Evolutionary conservation across 1,140 invertebrate species (phyloP), one percentile per base, ranked within the genome.

Genomic region (Ectropis grisescens): DNA sequence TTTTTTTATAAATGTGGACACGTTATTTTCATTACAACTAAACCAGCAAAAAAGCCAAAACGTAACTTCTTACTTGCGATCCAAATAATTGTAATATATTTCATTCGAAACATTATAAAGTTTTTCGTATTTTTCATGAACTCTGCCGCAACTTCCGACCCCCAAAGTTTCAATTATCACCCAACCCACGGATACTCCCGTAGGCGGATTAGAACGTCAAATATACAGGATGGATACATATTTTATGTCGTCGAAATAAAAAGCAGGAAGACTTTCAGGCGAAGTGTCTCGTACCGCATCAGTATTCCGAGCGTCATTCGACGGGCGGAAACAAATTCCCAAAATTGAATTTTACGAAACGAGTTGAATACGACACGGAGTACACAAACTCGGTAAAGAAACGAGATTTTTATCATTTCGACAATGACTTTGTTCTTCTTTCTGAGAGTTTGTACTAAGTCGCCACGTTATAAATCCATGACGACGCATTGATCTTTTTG

Each of bases 341-440:
- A 78, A 80, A 80, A 80, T 80, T 80, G 75, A 80, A 80, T 80
- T 80, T 78, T 78, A 69, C 46, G 75, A 75, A 80, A 80, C 75
- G 71, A 80, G 70, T 80, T 72, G 71, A 75, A 75, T 75, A 71
- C 71, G 68, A 80, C 75, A 69, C 64, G 56, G 62, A 54, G 65
- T 76, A 75, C 57, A 70, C 58, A 72, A 75, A 79, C 62, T 76
- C 41, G 56, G 54, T 53, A 68, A 70, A 71, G 67, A 60, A 68
- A 72, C 51, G 61, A 67, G 68, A 72, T 74, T 80, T 76, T 66
- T 71, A 64, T 74, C 59, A 72, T 65, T 70, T 69, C 16, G 16
- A 19, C 66, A 69, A 71, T 56, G 58, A 60, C 51, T 59, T 51
- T 53, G 48, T 19, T 19, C 16, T 19, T 19, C 3, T 19, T 19